Conservation (phyloP, 2,113 vertebrate genomes). For the Poeciliopsis turrubarensis region DNA sequence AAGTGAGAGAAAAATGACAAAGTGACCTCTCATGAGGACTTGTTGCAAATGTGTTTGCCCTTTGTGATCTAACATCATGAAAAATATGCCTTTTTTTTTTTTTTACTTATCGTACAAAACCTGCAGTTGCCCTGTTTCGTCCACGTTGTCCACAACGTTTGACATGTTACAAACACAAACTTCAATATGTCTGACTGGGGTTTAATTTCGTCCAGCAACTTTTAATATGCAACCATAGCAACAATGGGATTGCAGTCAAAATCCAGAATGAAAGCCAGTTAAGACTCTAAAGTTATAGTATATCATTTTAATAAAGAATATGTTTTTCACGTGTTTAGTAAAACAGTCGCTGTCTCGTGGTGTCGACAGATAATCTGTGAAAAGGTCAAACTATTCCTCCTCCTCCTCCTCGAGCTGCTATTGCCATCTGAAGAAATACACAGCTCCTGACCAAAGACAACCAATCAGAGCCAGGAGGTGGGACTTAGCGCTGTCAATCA, state of each 20-base stretch:
- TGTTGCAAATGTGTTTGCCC: conserved; percentile 32
- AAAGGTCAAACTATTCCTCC: too few species aligned
- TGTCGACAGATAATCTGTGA: too few species aligned
- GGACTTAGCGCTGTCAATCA: too few species aligned
- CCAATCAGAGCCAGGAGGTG: too few species aligned
- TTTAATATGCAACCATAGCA: neutral
- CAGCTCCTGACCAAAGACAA: too few species aligned
- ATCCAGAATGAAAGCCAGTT: too few species aligned
- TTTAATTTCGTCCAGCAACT: neutral
- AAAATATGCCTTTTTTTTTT: conserved; percentile 34
- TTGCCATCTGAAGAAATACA: too few species aligned
- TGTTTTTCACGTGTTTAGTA: too few species aligned
- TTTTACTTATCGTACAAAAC: conserved; percentile 34
- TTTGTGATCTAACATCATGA: conserved; percentile 21
- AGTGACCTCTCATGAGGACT: conserved; percentile 28
- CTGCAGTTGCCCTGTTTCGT: neutral
- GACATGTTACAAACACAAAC: neutral
- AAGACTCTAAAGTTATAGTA: neutral
- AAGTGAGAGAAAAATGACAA: conserved; percentile 39
- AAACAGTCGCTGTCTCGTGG: too few species aligned
- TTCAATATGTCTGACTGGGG: neutral
- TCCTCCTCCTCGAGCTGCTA: too few species aligned
- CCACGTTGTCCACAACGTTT: neutral
- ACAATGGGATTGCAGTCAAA: neutral
- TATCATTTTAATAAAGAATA: too few species aligned